Base-by-base conservation (phyloP, 1,140 invertebrate genomes). In the Drosophila nikananu region DNA sequence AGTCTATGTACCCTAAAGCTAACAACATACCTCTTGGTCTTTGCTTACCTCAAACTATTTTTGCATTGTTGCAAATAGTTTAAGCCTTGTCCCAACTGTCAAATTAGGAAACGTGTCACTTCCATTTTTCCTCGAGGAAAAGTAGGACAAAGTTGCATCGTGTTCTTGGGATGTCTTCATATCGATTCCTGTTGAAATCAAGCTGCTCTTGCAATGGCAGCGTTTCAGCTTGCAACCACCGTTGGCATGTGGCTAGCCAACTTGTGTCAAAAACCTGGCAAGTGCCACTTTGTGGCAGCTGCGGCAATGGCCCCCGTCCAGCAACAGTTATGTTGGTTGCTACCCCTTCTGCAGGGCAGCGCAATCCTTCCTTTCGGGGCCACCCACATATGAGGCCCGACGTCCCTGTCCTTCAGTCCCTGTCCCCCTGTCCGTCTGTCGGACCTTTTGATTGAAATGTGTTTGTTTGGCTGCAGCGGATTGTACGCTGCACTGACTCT, bases 361-460 rank as follows among this genome's bases (percentile, higher is more conserved):
- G 12, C 35, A 42, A 46, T 48, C 37, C 17, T 23, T 17, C 21
- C 17, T 25, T n/a, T 15, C n/a, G 81, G 68, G 73, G 55, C 72
- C 81, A 78, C 74, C 86, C 81, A 83, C 84, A 82, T 76, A 60
- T 66, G 27, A 46, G 19, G 19, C 46, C 52, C 46, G 8, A 13
- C 13, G 19, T 15, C 19, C 27, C 49, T 52, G 55, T 63, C 67
- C 65, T 21, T 46, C 59, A 25, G 58, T 63, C 60, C 59, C 68
- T 37, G 60, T 64, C 52, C 27, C 15, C 17, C 35, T 37, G 55
- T 70, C 61, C 65, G 60, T 70, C 67, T 67, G 80, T 84, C 73
- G 72, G 64, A 60, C 71, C 73, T 84, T 89, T 84, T 84, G 86
- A 89, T 89, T 89, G 81, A 89, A 89, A 89, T 90, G 81, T 89